A percentile compares a stretch with the other conserved stretches of the same genome.
Conservation (phyloP, 2,797 vertebrate genomes). For the Rhinogobio ventralis region DNA sequence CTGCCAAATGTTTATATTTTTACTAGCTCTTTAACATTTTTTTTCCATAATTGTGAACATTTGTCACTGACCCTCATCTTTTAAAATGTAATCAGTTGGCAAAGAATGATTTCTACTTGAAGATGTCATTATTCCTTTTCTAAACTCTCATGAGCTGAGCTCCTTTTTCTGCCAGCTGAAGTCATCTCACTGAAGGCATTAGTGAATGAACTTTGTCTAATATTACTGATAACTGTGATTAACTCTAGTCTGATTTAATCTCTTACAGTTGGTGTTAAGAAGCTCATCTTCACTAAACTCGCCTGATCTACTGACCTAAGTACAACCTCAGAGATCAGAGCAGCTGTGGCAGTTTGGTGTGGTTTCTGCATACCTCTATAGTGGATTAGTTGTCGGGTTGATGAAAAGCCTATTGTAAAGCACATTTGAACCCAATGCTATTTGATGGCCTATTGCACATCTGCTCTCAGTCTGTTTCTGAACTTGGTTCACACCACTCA, state of each 20-base stretch:
- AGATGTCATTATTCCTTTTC: not conserved
- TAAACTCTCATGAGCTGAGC: not conserved
- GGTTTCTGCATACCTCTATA: not conserved
- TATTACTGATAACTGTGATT: not conserved
- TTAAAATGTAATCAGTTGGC: not conserved
- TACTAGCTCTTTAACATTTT: not conserved
- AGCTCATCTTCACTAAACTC: not conserved
- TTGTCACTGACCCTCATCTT: not conserved
- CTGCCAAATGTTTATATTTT: not conserved
- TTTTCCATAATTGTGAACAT: not conserved
- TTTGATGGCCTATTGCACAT: not conserved
- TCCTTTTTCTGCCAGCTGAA: not conserved
- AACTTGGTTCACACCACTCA: not conserved
- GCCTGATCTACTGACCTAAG: constrained; percentile 4
- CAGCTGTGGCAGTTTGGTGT: not conserved
- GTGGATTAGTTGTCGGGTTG: not conserved
- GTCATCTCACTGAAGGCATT: not conserved
- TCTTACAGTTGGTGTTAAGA: not conserved
- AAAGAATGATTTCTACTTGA: not conserved
- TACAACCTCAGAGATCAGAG: not conserved
- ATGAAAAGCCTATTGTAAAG: not conserved
- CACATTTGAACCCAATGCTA: not conserved
- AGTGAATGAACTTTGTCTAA: not conserved
- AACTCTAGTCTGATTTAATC: constrained; percentile 7
- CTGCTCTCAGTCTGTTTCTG: not conserved